A percentile compares a stretch with the other conserved stretches of the same genome.
These are phyloP conservation scores for Zaprionus africanus DNA, from an alignment of 1,140 invertebrate genomes.

Conservation along the genomic window DNA sequence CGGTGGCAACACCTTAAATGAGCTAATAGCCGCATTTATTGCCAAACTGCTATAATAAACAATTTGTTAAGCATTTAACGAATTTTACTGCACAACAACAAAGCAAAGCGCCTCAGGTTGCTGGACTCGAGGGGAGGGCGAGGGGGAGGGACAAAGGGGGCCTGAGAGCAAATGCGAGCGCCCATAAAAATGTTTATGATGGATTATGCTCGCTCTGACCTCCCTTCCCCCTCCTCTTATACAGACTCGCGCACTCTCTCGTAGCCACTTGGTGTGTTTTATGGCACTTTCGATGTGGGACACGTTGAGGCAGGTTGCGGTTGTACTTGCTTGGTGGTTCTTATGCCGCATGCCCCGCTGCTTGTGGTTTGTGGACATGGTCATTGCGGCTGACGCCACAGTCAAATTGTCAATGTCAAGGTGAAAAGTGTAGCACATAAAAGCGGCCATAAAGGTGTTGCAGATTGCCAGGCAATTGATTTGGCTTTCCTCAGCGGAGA, in stretches of 20 bases:
- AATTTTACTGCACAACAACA: conserved; percentile 74
- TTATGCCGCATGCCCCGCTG: background rate
- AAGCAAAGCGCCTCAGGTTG: conserved; percentile 21
- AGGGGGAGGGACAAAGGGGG: background rate
- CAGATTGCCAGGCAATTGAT: conserved; percentile 67
- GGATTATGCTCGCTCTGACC: conserved; percentile 70
- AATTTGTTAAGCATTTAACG: conserved; percentile 81
- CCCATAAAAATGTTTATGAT: conserved; percentile 82
- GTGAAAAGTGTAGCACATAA: conserved; percentile 79
- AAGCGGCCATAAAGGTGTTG: conserved; percentile 74
- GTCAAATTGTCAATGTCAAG: conserved; percentile 73
- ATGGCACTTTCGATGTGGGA: conserved; percentile 76
- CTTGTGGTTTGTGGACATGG: conserved; percentile 40
- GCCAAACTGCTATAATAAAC: conserved; percentile 80
- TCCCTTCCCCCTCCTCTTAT: conserved; percentile 8
- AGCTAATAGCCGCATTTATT: conserved; percentile 80
- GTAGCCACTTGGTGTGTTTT: conserved; percentile 69
- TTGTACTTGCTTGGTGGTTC: conserved; percentile 34
- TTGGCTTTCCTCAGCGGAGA: conserved; percentile 46
- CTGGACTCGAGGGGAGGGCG: background rate
- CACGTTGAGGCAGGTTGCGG: conserved; percentile 73
- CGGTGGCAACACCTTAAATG: conserved; percentile 78
- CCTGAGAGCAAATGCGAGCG: conserved; percentile 56
- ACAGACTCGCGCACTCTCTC: conserved; percentile 33
- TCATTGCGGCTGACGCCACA: conserved; percentile 48